These are phyloP conservation scores for Gymnothorax javanicus DNA, from an alignment of 2,797 vertebrate species.

Conservation along the genomic window DNA sequence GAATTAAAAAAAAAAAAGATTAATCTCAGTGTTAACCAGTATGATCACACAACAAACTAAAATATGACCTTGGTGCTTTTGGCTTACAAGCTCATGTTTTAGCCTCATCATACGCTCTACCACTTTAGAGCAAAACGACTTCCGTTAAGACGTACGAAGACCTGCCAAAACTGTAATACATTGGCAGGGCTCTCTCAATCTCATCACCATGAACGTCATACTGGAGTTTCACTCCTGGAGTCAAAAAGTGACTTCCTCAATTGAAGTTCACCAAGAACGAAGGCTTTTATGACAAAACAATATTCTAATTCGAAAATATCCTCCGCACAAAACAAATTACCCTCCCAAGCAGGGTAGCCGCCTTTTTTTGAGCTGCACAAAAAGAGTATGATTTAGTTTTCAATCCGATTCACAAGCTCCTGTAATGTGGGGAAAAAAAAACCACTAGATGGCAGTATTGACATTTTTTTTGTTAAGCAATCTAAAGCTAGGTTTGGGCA, in stretches of 20 bases:
- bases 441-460: too few relatives aligned
- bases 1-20: neutral
- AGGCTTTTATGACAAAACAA: too few relatives aligned
- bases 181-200: neutral
- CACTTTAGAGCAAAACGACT: neutral
- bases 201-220: neutral
- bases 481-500: too few relatives aligned
- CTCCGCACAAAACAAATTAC: too few relatives aligned
- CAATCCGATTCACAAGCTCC: too few relatives aligned
- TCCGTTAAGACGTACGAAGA: neutral
- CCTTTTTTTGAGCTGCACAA: neutral
- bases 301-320: too few relatives aligned
- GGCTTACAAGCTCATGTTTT: neutral
- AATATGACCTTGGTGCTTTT: neutral
- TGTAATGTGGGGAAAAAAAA: too few relatives aligned
- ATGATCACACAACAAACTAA: neutral
- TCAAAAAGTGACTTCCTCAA: too few relatives aligned
- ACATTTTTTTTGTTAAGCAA: too few relatives aligned
- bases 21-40: neutral
- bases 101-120: neutral
- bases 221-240: neutral
- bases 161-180: neutral
- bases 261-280: too few relatives aligned
- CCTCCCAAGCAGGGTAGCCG: neutral
- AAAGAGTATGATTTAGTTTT: too few relatives aligned